Evolutionary conservation across 2,113 vertebrate genomes (phyloP).

Genomic region (Aythya baeri): DNA sequence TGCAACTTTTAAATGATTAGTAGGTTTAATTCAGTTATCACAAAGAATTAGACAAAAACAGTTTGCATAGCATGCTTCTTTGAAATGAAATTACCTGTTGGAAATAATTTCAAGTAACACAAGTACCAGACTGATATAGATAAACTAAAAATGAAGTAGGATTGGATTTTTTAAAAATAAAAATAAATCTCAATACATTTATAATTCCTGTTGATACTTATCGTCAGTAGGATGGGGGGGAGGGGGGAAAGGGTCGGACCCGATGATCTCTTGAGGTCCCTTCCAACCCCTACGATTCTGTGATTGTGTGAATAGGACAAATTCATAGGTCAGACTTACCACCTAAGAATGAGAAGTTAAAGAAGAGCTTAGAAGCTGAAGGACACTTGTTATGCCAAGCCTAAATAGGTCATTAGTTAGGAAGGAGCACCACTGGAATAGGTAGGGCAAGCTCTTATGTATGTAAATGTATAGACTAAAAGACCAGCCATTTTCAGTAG

Average conservation of each 20-base stretch:
- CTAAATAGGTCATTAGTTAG: neutral
- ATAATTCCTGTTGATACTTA: neutral
- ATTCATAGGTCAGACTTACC: neutral
- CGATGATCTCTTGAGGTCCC: too few species aligned
- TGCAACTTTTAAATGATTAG: neutral
- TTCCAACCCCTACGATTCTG: too few species aligned
- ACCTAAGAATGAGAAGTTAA: neutral
- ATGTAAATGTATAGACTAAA: neutral
- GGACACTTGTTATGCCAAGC: neutral
- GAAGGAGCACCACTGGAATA: neutral
- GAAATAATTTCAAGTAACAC: neutral
- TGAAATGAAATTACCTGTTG: neutral
- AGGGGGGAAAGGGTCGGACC: too few species aligned
- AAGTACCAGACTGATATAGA: neutral
- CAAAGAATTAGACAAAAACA: neutral
- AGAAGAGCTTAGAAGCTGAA: neutral
- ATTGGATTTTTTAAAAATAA: neutral
- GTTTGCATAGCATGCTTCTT: neutral
- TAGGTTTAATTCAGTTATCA: neutral
- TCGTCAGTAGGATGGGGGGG: neutral
- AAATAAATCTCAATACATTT: neutral
- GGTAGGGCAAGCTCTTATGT: neutral
- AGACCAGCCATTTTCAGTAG: neutral
- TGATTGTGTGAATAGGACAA: neutral
- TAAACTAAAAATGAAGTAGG: neutral